Base-by-base conservation (phyloP, 2,888 invertebrate genomes). In the Lutraria lutraria region DNA sequence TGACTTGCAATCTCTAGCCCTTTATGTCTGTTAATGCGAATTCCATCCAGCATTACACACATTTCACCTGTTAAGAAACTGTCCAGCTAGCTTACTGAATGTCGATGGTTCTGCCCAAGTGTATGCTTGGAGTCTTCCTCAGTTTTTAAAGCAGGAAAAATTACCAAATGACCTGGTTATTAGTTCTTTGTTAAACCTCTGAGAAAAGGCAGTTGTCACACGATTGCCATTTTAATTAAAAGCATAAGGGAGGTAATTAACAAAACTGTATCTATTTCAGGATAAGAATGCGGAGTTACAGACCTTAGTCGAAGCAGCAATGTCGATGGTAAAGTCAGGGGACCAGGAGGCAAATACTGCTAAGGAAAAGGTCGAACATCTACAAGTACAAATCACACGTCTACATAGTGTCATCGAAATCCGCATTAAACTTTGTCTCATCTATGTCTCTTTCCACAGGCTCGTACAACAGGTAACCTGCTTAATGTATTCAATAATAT, bases 391-490 rank as follows among this genome's bases (percentile, higher is more conserved):
- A 88, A 97, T 96, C 95, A 88, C 97, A 60, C 92, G 95, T 43
- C 93, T 97, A 56, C 95, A 95, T 87, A 93, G 92, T 79, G 93
- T 95, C 72, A 95, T 96, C 8, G 96, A 97, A 90, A 94, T 94
- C 89, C 95, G 98, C 88, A 97, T 98, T 89, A 97, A 98, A 91
- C 97, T 98, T 29, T 97, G 98, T 25, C 97, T 97, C 76, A 96
- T 98, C 91, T 98, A 98, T 94, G 97, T 98, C 76, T 97, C 98
- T 93, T 98, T 98, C 97, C 98, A 98, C 94, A 97, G 97, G 94
- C 97, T 97, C 91, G 98, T 98, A 31, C 97, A 97, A 89, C 97
- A 97, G 95, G 97, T 97, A 92, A 60, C 4, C 0, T 12, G 21
- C n/a, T 60, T n/a, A 60, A n/a, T 60, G n/a, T 21, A 60, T 15